These are phyloP conservation scores for Tineola bisselliella DNA, from an alignment of 2,888 invertebrate species.

Conservation along the genomic window DNA sequence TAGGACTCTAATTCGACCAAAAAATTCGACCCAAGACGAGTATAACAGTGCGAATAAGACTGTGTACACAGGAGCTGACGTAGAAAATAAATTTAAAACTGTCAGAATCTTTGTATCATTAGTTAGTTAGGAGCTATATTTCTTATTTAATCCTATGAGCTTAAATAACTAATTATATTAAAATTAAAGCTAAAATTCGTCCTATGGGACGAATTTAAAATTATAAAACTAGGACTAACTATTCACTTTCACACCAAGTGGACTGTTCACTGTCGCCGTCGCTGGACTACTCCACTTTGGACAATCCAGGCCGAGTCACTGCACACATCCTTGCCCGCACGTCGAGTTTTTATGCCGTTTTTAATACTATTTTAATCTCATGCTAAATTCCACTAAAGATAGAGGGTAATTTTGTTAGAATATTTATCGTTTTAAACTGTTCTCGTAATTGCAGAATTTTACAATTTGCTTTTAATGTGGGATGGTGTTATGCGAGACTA, in stretches of 20 bases:
- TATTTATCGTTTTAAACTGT: conserved; percentile 48
- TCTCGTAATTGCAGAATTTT: conserved; percentile 33
- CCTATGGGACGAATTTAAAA: conserved; percentile 17
- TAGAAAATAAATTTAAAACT: no score
- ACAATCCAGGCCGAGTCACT: conserved; percentile 8
- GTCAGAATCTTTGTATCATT: no score
- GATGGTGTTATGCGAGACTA: no score
- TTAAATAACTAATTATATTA: no score
- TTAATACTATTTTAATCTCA: conserved; percentile 22
- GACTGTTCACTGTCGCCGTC: not conserved
- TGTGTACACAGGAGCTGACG: no score
- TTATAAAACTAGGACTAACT: conserved; percentile 36
- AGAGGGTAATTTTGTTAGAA: conserved; percentile 38
- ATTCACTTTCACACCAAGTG: conserved; percentile 36
- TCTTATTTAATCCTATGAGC: no score
- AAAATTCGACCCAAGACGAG: not conserved
- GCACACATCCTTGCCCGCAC: conserved; percentile 37
- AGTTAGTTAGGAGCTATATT: no score
- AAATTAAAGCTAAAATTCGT: not conserved
- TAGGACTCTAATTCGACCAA: not conserved
- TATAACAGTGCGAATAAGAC: no score
- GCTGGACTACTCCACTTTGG: conserved; percentile 38
- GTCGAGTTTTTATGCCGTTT: conserved; percentile 36
- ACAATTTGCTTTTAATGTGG: not conserved
- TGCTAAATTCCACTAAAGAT: conserved; percentile 47